A percentile compares a stretch with the other conserved stretches of the same genome.
Conservation (phyloP, 2,888 invertebrate species). For the Quadroppia sp. region DNA sequence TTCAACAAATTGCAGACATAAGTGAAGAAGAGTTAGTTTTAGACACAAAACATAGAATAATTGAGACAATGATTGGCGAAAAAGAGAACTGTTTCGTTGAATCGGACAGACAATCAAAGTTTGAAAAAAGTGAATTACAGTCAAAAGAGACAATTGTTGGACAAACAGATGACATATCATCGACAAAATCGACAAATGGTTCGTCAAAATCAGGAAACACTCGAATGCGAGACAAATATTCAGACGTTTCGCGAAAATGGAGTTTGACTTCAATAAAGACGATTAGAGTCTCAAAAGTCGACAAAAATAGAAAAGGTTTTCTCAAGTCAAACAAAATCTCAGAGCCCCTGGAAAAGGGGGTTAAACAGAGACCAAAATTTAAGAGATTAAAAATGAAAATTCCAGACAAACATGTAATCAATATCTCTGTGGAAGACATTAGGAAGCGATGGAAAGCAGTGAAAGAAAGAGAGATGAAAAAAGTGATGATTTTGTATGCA, state of each 20-base stretch:
- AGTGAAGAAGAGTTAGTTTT: no score
- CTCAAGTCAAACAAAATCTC: no score
- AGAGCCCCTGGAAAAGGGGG: neutral
- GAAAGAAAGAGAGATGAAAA: slow-evolving; percentile 28
- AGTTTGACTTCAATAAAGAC: neutral
- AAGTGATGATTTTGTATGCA: neutral
- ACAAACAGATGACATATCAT: neutral
- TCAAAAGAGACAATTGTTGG: neutral
- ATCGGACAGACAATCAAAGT: neutral
- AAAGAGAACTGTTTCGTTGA: neutral
- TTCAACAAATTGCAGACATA: no score
- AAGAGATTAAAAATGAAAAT: slow-evolving; percentile 56
- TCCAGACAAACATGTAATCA: slow-evolving; percentile 38
- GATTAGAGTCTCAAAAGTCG: neutral
- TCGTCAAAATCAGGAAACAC: neutral
- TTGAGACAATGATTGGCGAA: neutral
- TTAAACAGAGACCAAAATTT: slow-evolving; percentile 57
- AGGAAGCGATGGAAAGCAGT: slow-evolving; percentile 20
- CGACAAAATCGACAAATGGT: neutral
- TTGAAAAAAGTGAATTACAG: neutral
- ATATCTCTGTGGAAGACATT: slow-evolving; percentile 34
- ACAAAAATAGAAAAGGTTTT: neutral
- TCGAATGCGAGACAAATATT: neutral
- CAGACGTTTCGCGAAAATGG: neutral
- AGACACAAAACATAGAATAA: no score